A percentile compares a stretch with the other conserved stretches of the same genome.
Conservation (phyloP, 2,797 vertebrate species). For the Etheostoma nigrum region DNA sequence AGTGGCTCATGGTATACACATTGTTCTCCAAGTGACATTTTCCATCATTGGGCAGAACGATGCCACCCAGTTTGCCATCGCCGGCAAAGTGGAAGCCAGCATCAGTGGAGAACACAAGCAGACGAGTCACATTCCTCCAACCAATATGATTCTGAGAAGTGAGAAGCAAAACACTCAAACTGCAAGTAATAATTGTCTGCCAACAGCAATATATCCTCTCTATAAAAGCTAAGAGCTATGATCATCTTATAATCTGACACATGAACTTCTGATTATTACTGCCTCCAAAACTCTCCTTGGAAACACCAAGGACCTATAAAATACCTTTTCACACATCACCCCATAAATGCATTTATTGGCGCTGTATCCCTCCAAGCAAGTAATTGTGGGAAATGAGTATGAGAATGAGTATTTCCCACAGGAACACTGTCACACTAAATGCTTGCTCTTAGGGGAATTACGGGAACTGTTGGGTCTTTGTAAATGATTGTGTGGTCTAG, state of each 20-base stretch:
- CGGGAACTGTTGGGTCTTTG: too few relatives aligned
- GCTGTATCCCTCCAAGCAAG: slow-evolving; percentile 25
- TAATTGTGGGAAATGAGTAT: slow-evolving; percentile 40
- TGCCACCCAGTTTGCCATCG: slow-evolving; percentile 97
- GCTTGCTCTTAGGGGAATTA: too few relatives aligned
- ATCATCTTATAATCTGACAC: slow-evolving; percentile 23
- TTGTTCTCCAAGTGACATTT: slow-evolving; percentile 94
- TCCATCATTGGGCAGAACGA: slow-evolving; percentile 97
- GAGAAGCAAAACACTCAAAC: neutral
- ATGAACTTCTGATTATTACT: slow-evolving; percentile 24
- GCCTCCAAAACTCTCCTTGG: slow-evolving; percentile 35
- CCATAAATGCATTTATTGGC: slow-evolving; percentile 45
- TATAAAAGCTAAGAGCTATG: neutral
- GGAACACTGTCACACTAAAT: neutral
- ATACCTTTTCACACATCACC: slow-evolving; percentile 45
- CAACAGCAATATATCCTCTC: neutral
- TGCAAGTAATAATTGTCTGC: neutral
- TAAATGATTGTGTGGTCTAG: too few relatives aligned
- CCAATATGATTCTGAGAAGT: slow-evolving; percentile 91
- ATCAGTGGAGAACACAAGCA: slow-evolving; percentile 98
- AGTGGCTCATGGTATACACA: slow-evolving; percentile 98
- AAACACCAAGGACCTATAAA: slow-evolving; percentile 49
- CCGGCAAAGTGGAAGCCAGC: slow-evolving; percentile 98
- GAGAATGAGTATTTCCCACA: slow-evolving; percentile 13
- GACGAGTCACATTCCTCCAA: slow-evolving; percentile 96